Base-by-base conservation (phyloP, 2,888 invertebrate species). In the Leucophenga montana region DNA sequence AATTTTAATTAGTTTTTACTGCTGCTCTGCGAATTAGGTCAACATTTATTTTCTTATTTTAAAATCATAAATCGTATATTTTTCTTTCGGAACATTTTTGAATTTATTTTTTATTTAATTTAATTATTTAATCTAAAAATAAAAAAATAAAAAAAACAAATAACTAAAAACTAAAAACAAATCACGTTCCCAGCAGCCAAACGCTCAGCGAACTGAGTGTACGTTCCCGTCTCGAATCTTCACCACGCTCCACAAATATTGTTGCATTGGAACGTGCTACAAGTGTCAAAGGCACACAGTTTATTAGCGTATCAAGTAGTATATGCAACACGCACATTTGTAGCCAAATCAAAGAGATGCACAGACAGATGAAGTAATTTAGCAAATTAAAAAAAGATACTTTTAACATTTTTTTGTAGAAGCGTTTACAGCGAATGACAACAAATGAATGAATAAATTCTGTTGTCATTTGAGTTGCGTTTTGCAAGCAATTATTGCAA, bases 1-100 rank as follows among this genome's bases (percentile, higher is more conserved):
- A 69, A 77, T 73, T 76, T 78, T 78, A 78, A 78, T 78, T 78
- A 77, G 77, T 75, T 77, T 73, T 71, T 75, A 27, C 69, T 62
- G 69, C 27, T 27, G 46, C 5, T 5, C 39, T 39, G 11, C 39
- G 39, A 39, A 39, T 39, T 39, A 39, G 39, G 39, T 39, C 39
- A 39, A 39, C 39, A 8, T 39, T 39, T 67, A 20, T 56, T 56
- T 44, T 54, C 31, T 54, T 77, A 62, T 62, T 59, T 62, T 14
- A 22, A 65, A n/a, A n/a, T n/a, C n/a, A n/a, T 48, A 46, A 13
- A 14, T 46, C n/a, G 46, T 46, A 4, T 46, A 14, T 14, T 46
- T 50, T 18, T 50, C 4, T n/a, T 50, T 50, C 16, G 3, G 3
- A 48, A 13, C 13, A 48, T 48, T 48, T 48, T 4, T 13, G 13